phyloP scores from a whole-genome alignment of 2,888 invertebrate species.

The Diplolepis rosae region DNA sequence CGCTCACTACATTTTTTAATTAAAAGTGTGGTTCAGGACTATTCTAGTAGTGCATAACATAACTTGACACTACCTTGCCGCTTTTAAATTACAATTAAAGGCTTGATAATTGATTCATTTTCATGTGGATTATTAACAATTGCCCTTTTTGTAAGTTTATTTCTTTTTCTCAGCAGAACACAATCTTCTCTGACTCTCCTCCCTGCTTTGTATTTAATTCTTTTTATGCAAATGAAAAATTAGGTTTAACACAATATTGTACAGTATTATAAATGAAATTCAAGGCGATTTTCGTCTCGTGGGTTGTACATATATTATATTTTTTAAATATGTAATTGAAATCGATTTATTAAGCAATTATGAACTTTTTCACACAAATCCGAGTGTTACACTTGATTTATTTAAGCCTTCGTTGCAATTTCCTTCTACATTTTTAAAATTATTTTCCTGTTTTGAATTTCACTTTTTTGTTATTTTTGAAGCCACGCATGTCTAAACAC shows the following conservation, averaged over 20 bases:
- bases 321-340: slow-evolving; percentile 29
- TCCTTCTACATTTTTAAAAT: not conserved
- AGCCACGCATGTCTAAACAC: not conserved
- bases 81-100: slow-evolving; percentile 25
- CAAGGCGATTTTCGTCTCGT: slow-evolving; percentile 21
- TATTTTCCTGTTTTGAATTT: not conserved
- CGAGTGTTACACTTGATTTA: not conserved
- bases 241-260: slow-evolving; percentile 30
- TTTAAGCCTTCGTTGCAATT: not conserved
- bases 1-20: not conserved
- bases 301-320: slow-evolving; percentile 29
- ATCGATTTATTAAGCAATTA: slow-evolving; percentile 11
- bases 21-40: slow-evolving; percentile 14
- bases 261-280: slow-evolving; percentile 29
- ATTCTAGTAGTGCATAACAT: not conserved
- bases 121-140: slow-evolving; percentile 13
- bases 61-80: not conserved
- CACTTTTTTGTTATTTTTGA: not conserved
- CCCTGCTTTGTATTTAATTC: slow-evolving; percentile 31
- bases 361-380: slow-evolving; percentile 26
- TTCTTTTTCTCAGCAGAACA: slow-evolving; percentile 7
- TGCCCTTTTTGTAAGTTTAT: slow-evolving; percentile 3
- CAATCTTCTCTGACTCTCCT: slow-evolving; percentile 11
- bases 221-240: slow-evolving; percentile 32
- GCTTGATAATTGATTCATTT: slow-evolving; percentile 13